These are phyloP conservation scores for Motacilla tschutschensis DNA, from an alignment of 2,113 vertebrate species.

Conservation along the genomic window DNA sequence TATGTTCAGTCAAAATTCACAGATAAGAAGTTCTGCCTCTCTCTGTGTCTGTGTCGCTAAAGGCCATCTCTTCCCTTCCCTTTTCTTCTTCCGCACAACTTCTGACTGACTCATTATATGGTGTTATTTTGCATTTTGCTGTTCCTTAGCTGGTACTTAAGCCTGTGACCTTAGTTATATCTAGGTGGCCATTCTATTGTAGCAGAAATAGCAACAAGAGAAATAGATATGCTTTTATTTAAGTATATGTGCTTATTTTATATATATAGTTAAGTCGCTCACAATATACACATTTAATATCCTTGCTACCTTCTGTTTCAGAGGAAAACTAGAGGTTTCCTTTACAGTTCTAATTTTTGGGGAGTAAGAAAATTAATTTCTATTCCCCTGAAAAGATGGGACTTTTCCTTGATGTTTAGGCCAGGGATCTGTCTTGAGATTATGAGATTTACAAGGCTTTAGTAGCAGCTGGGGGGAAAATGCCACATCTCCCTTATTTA, in stretches of 20 bases:
- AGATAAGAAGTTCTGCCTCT: neutral
- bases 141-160: neutral
- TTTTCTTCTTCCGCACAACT: neutral
- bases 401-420: constrained; percentile 16
- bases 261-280: neutral
- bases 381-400: constrained; percentile 24
- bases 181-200: neutral
- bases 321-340: constrained; percentile 16
- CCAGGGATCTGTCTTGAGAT: constrained; percentile 46
- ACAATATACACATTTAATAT: constrained; percentile 1
- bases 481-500: constrained; percentile 48
- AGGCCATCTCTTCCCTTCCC: neutral
- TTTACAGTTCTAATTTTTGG: constrained; percentile 13
- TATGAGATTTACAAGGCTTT: constrained; percentile 43
- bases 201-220: neutral
- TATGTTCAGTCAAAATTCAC: neutral
- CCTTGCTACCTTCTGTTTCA: neutral
- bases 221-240: neutral
- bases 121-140: constrained; percentile 14
- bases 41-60: neutral
- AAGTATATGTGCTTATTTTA: neutral
- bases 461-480: constrained; percentile 4
- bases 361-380: constrained; percentile 29
- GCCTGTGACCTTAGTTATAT: constrained; percentile 27
- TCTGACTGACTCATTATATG: neutral